A percentile compares a stretch with the other conserved stretches of the same genome.
These are phyloP conservation scores for Volucella zonaria DNA, from an alignment of 2,888 invertebrate species.

Conservation along the genomic window DNA sequence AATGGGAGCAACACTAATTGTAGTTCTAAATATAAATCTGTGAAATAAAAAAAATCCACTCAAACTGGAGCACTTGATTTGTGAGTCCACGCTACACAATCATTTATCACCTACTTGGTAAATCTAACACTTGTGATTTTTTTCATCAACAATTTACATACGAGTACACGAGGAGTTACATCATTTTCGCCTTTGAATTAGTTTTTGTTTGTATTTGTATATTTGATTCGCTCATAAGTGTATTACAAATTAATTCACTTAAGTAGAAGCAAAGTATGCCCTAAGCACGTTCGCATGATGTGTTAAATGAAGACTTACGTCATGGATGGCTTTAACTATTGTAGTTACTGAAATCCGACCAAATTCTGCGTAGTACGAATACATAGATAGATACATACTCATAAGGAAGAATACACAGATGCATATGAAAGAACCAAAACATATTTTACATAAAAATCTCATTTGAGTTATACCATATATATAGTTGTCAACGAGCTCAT, in stretches of 20 bases:
- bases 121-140: slow-evolving; percentile 29
- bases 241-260: slow-evolving; percentile 12
- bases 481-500: too few species aligned
- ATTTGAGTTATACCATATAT: too few species aligned
- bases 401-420: neutral
- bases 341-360: neutral
- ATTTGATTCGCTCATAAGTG: too few species aligned
- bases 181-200: too few species aligned
- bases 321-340: slow-evolving; percentile 13
- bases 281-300: slow-evolving; percentile 31
- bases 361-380: slow-evolving; percentile 6
- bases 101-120: slow-evolving; percentile 26
- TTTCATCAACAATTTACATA: slow-evolving; percentile 9
- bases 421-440: too few species aligned
- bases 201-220: too few species aligned
- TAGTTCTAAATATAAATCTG: neutral
- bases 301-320: slow-evolving; percentile 32
- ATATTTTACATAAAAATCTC: too few species aligned
- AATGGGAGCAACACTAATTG: too few species aligned
- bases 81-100: slow-evolving; percentile 1
- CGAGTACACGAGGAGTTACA: too few species aligned
- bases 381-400: neutral
- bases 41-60: neutral
- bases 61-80: neutral
- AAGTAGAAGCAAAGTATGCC: neutral